A percentile compares a stretch with the other conserved stretches of the same genome.
Evolutionary conservation across 2,797 vertebrate species (phyloP).

Genomic region (Malacoraja senta): DNA sequence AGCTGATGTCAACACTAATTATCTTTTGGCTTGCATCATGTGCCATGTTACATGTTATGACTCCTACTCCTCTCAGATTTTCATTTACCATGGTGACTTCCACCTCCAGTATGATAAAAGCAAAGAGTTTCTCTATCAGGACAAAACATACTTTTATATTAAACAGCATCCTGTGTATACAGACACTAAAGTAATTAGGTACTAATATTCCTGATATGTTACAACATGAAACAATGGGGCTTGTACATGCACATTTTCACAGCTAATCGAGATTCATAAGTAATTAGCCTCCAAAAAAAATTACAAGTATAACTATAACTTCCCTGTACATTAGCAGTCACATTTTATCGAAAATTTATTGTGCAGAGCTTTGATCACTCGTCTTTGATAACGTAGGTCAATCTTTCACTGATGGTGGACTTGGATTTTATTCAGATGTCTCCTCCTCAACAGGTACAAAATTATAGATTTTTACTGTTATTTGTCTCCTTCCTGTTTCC

Average conservation of each 20-base stretch:
- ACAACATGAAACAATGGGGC: neutral
- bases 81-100: constrained; percentile 12
- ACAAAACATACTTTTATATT: neutral
- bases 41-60: constrained; percentile 3
- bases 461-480: constrained; percentile 1
- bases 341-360: neutral
- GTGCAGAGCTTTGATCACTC: neutral
- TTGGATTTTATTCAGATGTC: neutral
- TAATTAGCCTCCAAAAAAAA: neutral
- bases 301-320: neutral
- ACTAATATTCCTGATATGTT: neutral
- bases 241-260: neutral
- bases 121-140: neutral
- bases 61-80: neutral
- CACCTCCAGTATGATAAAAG: neutral
- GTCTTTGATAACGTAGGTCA: neutral
- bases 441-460: neutral
- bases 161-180: neutral
- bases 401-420: neutral
- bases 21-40: constrained; percentile 35
- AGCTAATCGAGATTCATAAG: neutral
- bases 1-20: constrained; percentile 36
- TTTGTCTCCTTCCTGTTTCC: neutral
- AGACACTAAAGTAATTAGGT: neutral
- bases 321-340: neutral